These are phyloP conservation scores for Mylabris sibirica DNA, from an alignment of 2,888 invertebrate species.

Conservation along the genomic window DNA sequence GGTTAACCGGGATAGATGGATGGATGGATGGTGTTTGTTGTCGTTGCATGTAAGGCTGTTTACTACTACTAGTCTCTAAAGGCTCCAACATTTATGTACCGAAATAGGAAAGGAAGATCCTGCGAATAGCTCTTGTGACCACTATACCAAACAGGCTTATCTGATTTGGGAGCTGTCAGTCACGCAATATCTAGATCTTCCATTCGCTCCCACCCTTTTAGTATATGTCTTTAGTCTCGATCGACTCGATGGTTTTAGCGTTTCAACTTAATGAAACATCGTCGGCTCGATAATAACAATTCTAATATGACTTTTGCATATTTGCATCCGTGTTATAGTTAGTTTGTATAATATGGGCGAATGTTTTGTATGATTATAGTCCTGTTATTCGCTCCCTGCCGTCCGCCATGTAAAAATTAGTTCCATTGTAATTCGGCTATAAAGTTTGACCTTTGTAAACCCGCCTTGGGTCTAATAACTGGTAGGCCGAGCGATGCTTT, in stretches of 20 bases:
- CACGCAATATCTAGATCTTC: conserved; percentile 25
- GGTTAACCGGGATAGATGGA: background rate
- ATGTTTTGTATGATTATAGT: conserved; percentile 10
- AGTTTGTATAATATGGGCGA: background rate
- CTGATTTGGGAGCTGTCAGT: conserved; percentile 35
- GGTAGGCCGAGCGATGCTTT: conserved; percentile 59
- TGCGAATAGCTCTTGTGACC: conserved; percentile 32
- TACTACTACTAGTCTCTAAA: conserved; percentile 30
- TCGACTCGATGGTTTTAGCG: conserved; percentile 20
- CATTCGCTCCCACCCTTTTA: background rate
- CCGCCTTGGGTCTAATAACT: conserved; percentile 58
- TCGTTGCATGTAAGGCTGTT: conserved; percentile 28
- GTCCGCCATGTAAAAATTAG: conserved; percentile 50
- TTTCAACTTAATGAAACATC: conserved; percentile 20
- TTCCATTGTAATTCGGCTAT: conserved; percentile 58
- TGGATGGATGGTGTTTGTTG: conserved; percentile 16
- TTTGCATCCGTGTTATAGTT: conserved; percentile 12
- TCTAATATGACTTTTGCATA: conserved; percentile 12
- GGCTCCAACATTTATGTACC: conserved; percentile 29
- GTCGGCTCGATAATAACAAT: conserved; percentile 12
- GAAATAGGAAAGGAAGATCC: conserved; percentile 33
- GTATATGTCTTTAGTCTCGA: conserved; percentile 2
- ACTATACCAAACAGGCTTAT: conserved; percentile 30
- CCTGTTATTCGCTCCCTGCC: conserved; percentile 10
- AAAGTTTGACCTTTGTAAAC: conserved; percentile 59